A percentile compares a stretch with the other conserved stretches of the same genome.
Evolutionary conservation across 2,888 invertebrate genomes (phyloP).

Genomic region (Fragum fragum): DNA sequence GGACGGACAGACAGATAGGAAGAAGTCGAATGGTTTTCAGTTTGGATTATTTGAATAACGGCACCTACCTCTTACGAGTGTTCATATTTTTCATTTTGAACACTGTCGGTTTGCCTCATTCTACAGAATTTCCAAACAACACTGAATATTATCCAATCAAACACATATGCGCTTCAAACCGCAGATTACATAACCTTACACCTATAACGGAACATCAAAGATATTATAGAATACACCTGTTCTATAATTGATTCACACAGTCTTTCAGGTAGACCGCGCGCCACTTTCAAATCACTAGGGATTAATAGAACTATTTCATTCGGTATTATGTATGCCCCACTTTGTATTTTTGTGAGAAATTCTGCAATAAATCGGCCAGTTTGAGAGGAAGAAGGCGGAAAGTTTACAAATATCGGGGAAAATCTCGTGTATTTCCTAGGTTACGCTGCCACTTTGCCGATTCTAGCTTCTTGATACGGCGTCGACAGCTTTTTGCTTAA

Average conservation of each 20-base stretch:
- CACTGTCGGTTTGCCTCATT: slow-evolving; percentile 8
- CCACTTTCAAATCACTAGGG: not conserved
- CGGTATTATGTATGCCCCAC: not conserved
- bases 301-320: not conserved
- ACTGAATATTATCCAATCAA: slow-evolving; percentile 6
- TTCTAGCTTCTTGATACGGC: not conserved
- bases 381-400: slow-evolving; percentile 6
- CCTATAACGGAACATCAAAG: not conserved
- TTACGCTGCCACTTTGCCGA: slow-evolving; percentile 1
- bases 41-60: too few relatives aligned
- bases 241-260: not conserved
- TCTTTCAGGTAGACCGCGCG: not conserved
- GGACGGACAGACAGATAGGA: too few relatives aligned
- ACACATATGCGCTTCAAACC: slow-evolving; percentile 17
- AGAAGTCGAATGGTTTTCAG: too few relatives aligned
- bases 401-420: slow-evolving; percentile 19
- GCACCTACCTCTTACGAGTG: slow-evolving; percentile 24
- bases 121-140: not conserved
- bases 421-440: slow-evolving; percentile 15
- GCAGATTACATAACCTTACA: slow-evolving; percentile 13
- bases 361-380: slow-evolving; percentile 1
- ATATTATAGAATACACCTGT: not conserved
- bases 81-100: slow-evolving; percentile 23
- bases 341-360: not conserved
- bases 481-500: too few relatives aligned